A percentile compares a stretch with the other conserved stretches of the same genome.
Conservation (phyloP, 2,797 vertebrate genomes). For the Periophthalmus magnuspinnatus region DNA sequence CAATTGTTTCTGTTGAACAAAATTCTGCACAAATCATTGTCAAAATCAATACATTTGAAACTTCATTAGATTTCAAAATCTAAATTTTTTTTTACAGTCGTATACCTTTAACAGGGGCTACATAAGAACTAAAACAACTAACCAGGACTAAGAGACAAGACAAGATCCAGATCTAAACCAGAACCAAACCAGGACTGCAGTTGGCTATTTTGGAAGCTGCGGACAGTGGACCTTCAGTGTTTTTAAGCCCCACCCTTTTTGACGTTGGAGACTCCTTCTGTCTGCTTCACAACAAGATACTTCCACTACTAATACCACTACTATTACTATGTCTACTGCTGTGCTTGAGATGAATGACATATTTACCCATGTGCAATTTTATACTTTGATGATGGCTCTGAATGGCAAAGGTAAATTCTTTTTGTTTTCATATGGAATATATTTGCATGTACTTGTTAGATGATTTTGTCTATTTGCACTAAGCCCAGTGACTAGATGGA, state of each 20-base stretch:
- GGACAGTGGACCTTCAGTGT: constrained; percentile 1
- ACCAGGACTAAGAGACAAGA: not conserved
- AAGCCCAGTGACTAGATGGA: too few relatives aligned
- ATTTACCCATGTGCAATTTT: not conserved
- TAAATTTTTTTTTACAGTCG: too few relatives aligned
- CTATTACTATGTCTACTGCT: not conserved
- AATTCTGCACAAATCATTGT: too few relatives aligned
- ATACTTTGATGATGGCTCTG: not conserved
- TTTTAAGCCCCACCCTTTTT: not conserved
- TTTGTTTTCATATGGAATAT: not conserved
- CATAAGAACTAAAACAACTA: not conserved
- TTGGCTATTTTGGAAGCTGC: not conserved
- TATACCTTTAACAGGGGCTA: not conserved
- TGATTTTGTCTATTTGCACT: too few relatives aligned
- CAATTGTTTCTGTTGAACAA: too few relatives aligned
- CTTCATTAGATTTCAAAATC: too few relatives aligned
- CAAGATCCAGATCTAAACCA: not conserved
- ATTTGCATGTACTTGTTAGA: too few relatives aligned
- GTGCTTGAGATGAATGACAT: not conserved
- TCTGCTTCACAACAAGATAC: not conserved
- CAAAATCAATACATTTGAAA: too few relatives aligned
- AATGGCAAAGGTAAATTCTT: not conserved
- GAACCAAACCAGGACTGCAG: not conserved
- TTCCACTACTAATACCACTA: not conserved
- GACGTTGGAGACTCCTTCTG: not conserved